Evolutionary conservation across 2,888 invertebrate species (phyloP).

Genomic region (Hydrotaea diabolus): DNA sequence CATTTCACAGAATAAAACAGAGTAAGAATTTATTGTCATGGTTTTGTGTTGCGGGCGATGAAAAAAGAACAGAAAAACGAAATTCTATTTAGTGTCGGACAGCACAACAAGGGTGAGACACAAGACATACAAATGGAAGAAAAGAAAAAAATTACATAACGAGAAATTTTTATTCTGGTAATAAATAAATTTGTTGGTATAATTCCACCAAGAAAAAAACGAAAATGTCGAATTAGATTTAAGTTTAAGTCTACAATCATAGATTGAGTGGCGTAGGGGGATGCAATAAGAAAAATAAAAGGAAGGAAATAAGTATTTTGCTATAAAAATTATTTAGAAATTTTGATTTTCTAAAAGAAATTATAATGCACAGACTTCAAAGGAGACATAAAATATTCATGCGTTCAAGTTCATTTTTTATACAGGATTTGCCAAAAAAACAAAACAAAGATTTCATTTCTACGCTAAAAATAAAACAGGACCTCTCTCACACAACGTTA

Average conservation of each 20-base stretch:
- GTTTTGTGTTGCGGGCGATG: constrained; percentile 42
- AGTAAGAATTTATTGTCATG: constrained; percentile 56
- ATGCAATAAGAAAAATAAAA: background rate
- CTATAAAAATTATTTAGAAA: constrained; percentile 60
- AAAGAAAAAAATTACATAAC: constrained; percentile 68
- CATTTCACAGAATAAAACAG: constrained; percentile 51
- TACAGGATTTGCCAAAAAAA: constrained; percentile 75
- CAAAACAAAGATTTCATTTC: constrained; percentile 66
- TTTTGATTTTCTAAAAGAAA: constrained; percentile 65
- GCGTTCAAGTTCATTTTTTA: constrained; percentile 75
- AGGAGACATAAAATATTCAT: constrained; percentile 72
- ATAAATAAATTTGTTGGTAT: constrained; percentile 47
- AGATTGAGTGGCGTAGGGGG: too few relatives aligned
- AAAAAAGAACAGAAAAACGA: constrained; percentile 34
- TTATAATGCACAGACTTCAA: constrained; percentile 66
- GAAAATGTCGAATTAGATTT: constrained; percentile 6
- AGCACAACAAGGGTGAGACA: constrained; percentile 40
- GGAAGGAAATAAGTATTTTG: constrained; percentile 67
- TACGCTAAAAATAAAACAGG: constrained; percentile 67
- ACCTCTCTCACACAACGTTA: constrained; percentile 13
- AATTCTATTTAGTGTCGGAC: constrained; percentile 11
- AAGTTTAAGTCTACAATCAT: background rate
- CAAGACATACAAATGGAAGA: constrained; percentile 30
- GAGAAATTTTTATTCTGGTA: constrained; percentile 54
- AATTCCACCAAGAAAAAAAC: too few relatives aligned